These are phyloP conservation scores for Rousettus leschenaultii DNA, from an alignment of 2,113 vertebrate genomes.

Conservation along the genomic window DNA sequence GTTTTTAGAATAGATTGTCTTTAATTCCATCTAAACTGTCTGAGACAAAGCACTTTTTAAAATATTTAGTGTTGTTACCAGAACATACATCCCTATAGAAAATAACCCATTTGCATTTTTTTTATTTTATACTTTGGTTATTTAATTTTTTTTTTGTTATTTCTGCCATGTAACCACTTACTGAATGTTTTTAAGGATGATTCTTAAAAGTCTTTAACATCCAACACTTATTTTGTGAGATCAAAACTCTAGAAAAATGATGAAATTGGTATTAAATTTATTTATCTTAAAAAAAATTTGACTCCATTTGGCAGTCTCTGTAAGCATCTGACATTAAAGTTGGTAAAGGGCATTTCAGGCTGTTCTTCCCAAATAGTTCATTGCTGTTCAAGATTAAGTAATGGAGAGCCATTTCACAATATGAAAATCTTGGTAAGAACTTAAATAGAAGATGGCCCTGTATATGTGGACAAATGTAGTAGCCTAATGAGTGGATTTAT, in stretches of 20 bases:
- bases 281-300: neutral
- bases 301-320: neutral
- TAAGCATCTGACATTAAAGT: neutral
- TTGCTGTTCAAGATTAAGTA: neutral
- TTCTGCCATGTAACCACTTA: neutral
- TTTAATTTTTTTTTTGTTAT: neutral
- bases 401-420: neutral
- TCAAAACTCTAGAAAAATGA: neutral
- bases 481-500: neutral
- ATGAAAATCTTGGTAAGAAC: neutral
- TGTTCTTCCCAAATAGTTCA: neutral
- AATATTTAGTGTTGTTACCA: neutral
- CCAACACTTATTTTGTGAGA: neutral
- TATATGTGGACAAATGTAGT: neutral
- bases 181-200: neutral
- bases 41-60: neutral
- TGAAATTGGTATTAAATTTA: neutral
- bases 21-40: neutral
- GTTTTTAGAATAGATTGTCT: neutral
- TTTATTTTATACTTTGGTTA: neutral
- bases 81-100: neutral
- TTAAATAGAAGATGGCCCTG: neutral
- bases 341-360: neutral
- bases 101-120: neutral
- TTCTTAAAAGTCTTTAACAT: neutral